Percentiles rank a stretch among this genome's conserved stretches.
Evolutionary conservation across 1,140 invertebrate species (phyloP).

Genomic region (Myzus persicae): DNA sequence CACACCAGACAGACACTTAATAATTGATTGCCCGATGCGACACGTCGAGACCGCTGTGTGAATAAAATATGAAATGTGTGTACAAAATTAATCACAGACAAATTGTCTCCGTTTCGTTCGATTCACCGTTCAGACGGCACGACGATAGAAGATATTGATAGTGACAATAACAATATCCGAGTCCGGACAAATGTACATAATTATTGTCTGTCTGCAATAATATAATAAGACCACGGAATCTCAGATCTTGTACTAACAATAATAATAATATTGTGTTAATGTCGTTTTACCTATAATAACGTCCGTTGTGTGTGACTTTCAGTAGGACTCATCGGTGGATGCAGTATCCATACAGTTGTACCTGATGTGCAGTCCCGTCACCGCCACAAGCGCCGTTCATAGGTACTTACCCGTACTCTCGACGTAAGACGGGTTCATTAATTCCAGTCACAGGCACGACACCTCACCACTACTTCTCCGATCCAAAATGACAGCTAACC

Average conservation of each 20-base stretch:
- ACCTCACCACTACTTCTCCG: constrained; percentile 40
- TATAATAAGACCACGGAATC: neutral
- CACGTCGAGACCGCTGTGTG: neutral
- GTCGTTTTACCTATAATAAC: neutral
- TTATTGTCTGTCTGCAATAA: neutral
- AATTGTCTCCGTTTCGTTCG: neutral
- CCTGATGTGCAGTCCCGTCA: neutral
- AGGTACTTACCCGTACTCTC: neutral
- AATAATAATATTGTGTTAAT: neutral
- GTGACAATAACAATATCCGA: neutral
- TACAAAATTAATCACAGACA: neutral
- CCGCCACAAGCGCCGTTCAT: neutral
- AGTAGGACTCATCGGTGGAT: no score
- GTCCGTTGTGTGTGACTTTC: neutral
- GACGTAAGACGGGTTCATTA: constrained; percentile 55
- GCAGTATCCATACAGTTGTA: neutral
- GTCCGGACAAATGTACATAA: neutral
- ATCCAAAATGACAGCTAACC: constrained; percentile 49
- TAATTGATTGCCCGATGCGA: neutral
- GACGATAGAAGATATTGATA: neutral
- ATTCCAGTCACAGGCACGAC: constrained; percentile 51
- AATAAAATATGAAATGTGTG: neutral
- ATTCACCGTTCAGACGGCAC: neutral
- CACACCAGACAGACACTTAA: neutral
- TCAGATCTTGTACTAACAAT: neutral